A percentile compares a stretch with the other conserved stretches of the same genome.
Evolutionary conservation across 2,113 vertebrate genomes (phyloP).

Genomic region (Aegotheles bennettii): DNA sequence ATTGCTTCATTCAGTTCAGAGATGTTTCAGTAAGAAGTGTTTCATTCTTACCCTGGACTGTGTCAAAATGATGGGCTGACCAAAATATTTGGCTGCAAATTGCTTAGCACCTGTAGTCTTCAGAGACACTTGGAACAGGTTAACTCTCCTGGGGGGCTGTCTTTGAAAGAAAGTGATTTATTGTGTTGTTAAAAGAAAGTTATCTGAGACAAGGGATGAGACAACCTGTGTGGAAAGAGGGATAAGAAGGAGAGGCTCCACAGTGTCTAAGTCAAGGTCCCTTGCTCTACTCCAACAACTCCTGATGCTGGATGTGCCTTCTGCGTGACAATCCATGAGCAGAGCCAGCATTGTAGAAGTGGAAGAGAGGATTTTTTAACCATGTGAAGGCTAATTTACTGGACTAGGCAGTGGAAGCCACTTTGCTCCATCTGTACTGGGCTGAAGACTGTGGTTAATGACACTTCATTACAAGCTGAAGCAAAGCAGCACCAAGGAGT

Average conservation of each 20-base stretch:
- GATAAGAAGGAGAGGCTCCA: not conserved
- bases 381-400: not conserved
- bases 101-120: not conserved
- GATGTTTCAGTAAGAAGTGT: not conserved
- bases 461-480: not conserved
- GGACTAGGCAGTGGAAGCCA: not conserved
- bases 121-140: not conserved
- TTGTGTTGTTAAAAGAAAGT: not conserved
- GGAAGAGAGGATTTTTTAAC: not conserved
- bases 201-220: not conserved
- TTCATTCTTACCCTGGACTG: not conserved
- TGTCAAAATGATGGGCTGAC: not conserved
- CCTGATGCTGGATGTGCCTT: rapidly evolving
- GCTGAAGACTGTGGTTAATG: not conserved
- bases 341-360: not conserved
- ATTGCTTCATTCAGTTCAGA: not conserved
- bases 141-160: not conserved
- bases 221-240: not conserved
- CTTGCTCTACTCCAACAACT: not conserved
- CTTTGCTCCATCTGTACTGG: not conserved
- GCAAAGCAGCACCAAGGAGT: not conserved
- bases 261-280: not conserved
- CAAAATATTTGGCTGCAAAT: not conserved
- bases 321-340: not conserved
- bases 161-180: not conserved